Evolutionary conservation across 2,113 vertebrate species (phyloP), one percentile per base, ranked within the genome.

Genomic region (Burhinus oedicnemus): DNA sequence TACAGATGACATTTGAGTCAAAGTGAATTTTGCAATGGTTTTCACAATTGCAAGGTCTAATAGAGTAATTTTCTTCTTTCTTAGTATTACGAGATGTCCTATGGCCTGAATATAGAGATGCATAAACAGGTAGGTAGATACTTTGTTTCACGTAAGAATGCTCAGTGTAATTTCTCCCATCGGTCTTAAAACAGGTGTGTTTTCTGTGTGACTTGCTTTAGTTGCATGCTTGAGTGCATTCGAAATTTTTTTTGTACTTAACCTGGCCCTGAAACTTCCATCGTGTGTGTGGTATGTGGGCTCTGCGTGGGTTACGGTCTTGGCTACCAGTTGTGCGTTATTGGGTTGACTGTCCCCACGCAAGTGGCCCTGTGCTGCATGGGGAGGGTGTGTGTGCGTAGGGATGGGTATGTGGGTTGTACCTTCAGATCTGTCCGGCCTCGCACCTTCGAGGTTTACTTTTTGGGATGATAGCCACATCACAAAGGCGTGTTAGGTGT

Each of bases 51-150:
- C 61, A 78, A 57, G 5, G 52, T 95, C 51, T 88, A 91, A 97
- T 61, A 72, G 80, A 97, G 91, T 96, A 69, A 82, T 97, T 96
- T 97, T 83, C 42, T 98, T 98, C 80, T 98, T 94, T 98, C 98
- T 92, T 97, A 99, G 99, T 99, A 99, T 98, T 99, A 99, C 6
- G 99, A 99, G 97, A 99, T 99, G 99, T 99, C 99, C 76, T 99
- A 99, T 92, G 99, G 99, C 74, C 98, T 99, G 98, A 99, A 99
- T 98, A 99, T 99, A 97, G 99, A 99, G 98, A 99, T 99, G 99
- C 99, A 99, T 97, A 99, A 99, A 91, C 99, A 99, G 99, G 99
- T 99, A 98, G 96, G 99, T 97, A 88, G 69, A 95, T 75, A 45
- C 80, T 97, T 97, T 49, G 25, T 54, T 94, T 70, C 44, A 8